Percentiles rank a stretch among this genome's conserved stretches.
phyloP scores from a whole-genome alignment of 2,113 vertebrate species.

The Pteruthius melanotis region DNA sequence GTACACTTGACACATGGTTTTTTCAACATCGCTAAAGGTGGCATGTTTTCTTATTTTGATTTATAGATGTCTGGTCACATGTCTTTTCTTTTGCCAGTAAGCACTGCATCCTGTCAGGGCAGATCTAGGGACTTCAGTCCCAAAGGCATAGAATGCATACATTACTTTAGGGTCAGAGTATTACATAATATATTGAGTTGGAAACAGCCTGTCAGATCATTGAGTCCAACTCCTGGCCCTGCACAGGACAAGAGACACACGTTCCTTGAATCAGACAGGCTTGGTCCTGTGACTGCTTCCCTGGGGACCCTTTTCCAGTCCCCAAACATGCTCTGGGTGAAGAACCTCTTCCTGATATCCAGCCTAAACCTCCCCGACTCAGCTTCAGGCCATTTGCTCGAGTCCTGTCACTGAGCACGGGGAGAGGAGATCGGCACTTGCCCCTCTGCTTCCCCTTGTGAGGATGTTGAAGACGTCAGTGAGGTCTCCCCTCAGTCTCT shows the following conservation, averaged over 20 bases:
- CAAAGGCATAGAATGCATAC: not conserved
- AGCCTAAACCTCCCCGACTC: not conserved
- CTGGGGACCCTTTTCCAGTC: not conserved
- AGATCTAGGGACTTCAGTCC: not conserved
- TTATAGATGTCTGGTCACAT: not conserved
- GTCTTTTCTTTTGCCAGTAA: not conserved
- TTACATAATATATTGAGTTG: not conserved
- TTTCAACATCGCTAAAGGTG: not conserved
- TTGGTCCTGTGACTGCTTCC: not conserved
- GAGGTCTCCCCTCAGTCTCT: not conserved
- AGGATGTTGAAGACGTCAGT: not conserved
- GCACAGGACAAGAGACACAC: not conserved
- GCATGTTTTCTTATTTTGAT: not conserved
- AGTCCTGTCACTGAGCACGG: not conserved
- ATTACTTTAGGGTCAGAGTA: not conserved
- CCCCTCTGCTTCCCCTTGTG: not conserved
- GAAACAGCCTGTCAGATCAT: not conserved
- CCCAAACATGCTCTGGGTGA: not conserved
- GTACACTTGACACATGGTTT: not conserved
- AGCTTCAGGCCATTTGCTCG: not conserved
- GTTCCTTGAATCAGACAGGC: not conserved
- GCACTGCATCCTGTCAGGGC: not conserved
- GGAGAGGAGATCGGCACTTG: not conserved
- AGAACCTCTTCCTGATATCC: not conserved
- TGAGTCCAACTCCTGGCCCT: not conserved